These are phyloP conservation scores for Chelonus insularis DNA, from an alignment of 1,140 invertebrate genomes.

Conservation along the genomic window DNA sequence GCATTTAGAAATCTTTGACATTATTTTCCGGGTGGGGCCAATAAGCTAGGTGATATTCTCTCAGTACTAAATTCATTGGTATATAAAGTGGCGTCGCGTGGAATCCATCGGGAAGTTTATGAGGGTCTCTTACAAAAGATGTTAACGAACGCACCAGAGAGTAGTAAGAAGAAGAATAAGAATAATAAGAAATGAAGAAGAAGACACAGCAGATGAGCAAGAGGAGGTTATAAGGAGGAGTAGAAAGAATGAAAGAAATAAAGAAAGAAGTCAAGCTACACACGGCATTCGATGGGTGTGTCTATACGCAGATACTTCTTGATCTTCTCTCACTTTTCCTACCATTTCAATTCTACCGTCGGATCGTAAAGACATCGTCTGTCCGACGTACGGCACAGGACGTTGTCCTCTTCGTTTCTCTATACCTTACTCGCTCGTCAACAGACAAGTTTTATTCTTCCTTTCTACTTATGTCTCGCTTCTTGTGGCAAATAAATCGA, in stretches of 20 bases:
- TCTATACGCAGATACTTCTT: conserved; percentile 12
- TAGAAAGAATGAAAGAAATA: conserved; percentile 26
- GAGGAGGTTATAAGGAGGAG: conserved; percentile 17
- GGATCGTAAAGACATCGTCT: conserved; percentile 14
- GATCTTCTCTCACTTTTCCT: conserved; percentile 5
- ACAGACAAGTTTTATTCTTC: conserved; percentile 1
- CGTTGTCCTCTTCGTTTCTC: conserved; percentile 3
- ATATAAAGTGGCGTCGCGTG: neutral
- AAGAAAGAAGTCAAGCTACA: conserved; percentile 32
- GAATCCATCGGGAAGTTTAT: conserved; percentile 24
- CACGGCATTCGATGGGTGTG: conserved; percentile 37
- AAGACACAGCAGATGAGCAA: conserved; percentile 6
- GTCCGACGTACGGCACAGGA: neutral
- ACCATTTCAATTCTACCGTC: conserved; percentile 5
- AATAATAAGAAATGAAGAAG: conserved; percentile 9
- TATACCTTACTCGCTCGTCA: neutral
- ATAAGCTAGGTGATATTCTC: conserved; percentile 4
- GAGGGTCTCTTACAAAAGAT: conserved; percentile 31
- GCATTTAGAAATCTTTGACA: neutral
- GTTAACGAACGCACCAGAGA: conserved; percentile 25
- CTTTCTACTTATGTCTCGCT: conserved; percentile 5
- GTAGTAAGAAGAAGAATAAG: conserved; percentile 1
- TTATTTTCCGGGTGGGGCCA: neutral
- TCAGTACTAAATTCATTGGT: conserved; percentile 13
- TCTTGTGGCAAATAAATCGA: conserved; percentile 33